Percentiles rank a stretch among this genome's conserved stretches.
Evolutionary conservation across 2,113 vertebrate species (phyloP).

Genomic region (Oenanthe oenanthe): DNA sequence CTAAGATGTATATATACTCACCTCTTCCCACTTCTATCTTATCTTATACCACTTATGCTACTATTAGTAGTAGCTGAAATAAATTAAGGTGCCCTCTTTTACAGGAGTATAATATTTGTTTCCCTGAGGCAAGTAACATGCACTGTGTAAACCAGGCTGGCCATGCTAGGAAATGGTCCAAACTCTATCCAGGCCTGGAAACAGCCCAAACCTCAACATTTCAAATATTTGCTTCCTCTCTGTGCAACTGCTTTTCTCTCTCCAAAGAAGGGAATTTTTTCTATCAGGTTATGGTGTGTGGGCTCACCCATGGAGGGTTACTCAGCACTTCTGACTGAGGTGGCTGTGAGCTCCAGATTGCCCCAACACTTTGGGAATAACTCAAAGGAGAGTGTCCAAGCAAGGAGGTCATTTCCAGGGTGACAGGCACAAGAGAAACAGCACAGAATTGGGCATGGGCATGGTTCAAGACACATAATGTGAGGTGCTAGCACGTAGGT

Average conservation of each 20-base stretch:
- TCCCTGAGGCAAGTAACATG: not conserved
- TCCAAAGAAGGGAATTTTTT: not conserved
- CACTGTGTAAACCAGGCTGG: not conserved
- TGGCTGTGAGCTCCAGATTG: not conserved
- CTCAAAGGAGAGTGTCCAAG: not conserved
- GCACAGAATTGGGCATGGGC: no score
- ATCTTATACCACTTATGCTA: not conserved
- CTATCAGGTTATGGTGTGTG: not conserved
- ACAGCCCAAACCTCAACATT: not conserved
- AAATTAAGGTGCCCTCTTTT: not conserved
- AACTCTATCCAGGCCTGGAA: not conserved
- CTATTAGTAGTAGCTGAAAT: not conserved
- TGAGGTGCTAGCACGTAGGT: not conserved
- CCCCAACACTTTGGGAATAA: not conserved
- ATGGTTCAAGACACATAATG: not conserved
- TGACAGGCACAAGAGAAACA: not conserved
- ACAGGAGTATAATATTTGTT: not conserved
- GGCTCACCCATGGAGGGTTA: not conserved
- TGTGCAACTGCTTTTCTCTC: not conserved
- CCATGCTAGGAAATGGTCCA: not conserved
- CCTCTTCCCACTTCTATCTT: not conserved
- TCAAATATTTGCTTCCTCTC: not conserved
- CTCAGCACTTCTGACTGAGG: not conserved
- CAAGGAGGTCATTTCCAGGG: not conserved
- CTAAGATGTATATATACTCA: not conserved